Conservation (phyloP, 2,113 vertebrate species). For the Pterocles gutturalis region DNA sequence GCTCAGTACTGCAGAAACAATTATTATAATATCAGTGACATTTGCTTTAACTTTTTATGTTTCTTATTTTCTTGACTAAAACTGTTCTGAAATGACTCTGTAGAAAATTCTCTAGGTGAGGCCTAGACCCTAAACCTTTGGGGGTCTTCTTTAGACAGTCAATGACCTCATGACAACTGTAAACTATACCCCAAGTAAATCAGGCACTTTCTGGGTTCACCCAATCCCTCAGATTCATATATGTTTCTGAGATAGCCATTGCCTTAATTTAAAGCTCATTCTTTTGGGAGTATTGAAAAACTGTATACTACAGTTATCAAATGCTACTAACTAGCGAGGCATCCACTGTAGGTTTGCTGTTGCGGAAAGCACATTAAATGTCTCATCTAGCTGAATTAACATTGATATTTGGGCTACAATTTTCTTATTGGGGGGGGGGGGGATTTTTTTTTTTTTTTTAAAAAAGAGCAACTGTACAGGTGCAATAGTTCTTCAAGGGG, state of each 20-base stretch:
- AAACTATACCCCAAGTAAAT: neutral
- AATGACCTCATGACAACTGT: neutral
- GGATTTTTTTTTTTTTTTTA: neutral
- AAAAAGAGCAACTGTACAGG: too few relatives aligned
- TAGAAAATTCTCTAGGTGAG: neutral
- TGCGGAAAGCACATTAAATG: neutral
- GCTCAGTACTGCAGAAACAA: neutral
- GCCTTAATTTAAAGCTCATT: neutral
- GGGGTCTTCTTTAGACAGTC: neutral
- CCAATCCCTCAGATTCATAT: neutral
- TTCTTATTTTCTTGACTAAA: neutral
- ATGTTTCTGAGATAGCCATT: neutral
- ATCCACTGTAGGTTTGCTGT: neutral
- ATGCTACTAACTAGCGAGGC: neutral
- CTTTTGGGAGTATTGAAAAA: neutral
- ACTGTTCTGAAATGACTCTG: neutral
- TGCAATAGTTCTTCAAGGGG: too few relatives aligned
- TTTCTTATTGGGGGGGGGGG: neutral
- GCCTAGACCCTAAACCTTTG: accelerated
- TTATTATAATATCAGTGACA: neutral
- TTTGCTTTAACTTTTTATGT: neutral
- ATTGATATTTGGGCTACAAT: neutral
- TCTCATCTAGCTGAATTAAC: neutral
- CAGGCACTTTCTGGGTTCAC: neutral
- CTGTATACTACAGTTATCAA: neutral